A percentile compares a stretch with the other conserved stretches of the same genome.
Conservation (phyloP, 2,797 vertebrate species). For the Myripristis jacobus region DNA sequence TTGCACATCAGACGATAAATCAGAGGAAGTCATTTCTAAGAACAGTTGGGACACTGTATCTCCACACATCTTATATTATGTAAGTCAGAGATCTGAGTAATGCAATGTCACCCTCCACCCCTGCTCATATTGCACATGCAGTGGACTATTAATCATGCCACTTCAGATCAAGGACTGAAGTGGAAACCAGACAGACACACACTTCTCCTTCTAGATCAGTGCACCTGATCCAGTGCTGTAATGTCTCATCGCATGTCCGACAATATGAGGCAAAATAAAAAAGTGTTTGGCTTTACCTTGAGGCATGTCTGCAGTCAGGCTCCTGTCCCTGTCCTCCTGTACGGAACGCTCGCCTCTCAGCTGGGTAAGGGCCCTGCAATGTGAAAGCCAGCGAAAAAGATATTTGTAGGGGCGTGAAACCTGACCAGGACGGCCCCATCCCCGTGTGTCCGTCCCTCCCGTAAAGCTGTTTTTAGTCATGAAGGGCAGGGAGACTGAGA, state of each 20-base stretch:
- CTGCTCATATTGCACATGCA: slow-evolving; percentile 15
- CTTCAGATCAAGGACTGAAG: not conserved
- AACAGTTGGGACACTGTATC: not conserved
- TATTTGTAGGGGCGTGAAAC: slow-evolving; percentile 74
- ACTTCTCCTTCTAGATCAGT: not conserved
- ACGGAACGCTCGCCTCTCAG: not conserved
- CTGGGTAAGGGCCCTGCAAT: not conserved
- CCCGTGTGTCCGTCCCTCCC: slow-evolving; percentile 8
- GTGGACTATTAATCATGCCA: slow-evolving; percentile 1
- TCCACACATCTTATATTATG: not conserved
- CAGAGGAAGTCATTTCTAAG: slow-evolving; percentile 5
- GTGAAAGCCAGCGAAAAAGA: not conserved
- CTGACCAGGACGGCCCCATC: slow-evolving; percentile 42
- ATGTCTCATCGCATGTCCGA: not conserved
- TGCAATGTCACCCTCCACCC: slow-evolving; percentile 34
- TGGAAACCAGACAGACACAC: not conserved
- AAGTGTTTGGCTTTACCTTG: slow-evolving; percentile 47
- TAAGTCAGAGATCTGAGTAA: slow-evolving; percentile 8
- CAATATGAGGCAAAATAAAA: not conserved
- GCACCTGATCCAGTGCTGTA: not conserved
- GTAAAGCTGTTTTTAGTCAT: slow-evolving; percentile 52
- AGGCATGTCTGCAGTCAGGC: slow-evolving; percentile 63
- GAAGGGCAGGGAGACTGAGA: not conserved
- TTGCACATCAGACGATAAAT: slow-evolving; percentile 8
- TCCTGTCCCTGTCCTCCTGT: not conserved